These are phyloP conservation scores for Metaphire vulgaris DNA, from an alignment of 1,140 invertebrate genomes.

Conservation along the genomic window DNA sequence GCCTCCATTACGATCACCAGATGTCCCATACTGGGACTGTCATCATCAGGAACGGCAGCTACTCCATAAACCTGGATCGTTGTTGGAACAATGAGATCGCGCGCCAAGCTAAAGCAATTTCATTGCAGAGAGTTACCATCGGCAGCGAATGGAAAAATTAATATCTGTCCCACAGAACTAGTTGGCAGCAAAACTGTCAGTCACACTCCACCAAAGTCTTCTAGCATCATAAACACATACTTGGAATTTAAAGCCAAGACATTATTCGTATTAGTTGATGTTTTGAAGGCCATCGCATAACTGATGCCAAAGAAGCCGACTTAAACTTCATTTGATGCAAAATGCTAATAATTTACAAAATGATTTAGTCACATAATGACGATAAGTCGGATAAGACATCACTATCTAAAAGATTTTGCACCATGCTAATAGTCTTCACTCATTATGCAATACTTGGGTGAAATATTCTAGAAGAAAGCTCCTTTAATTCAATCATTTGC, in stretches of 20 bases:
- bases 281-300: too few relatives aligned
- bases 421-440: neutral
- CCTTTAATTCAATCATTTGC: neutral
- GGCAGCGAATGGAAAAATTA: neutral
- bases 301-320: too few relatives aligned
- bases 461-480: neutral
- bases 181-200: neutral
- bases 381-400: too few relatives aligned
- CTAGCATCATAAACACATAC: too few relatives aligned
- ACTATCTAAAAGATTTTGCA: too few relatives aligned
- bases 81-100: slow-evolving; percentile 26
- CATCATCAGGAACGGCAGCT: slow-evolving; percentile 22
- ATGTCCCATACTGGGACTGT: slow-evolving; percentile 19
- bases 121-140: neutral
- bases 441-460: neutral
- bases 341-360: too few relatives aligned
- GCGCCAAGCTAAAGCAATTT: slow-evolving; percentile 23
- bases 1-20: slow-evolving; percentile 29
- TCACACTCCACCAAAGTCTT: neutral
- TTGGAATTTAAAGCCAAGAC: neutral
- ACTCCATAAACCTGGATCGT: slow-evolving; percentile 28
- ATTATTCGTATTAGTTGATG: neutral
- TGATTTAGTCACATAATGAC: too few relatives aligned
- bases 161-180: neutral
- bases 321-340: too few relatives aligned